Evolutionary conservation across 1,140 invertebrate species (phyloP).

Genomic region (Mamestra configurata): DNA sequence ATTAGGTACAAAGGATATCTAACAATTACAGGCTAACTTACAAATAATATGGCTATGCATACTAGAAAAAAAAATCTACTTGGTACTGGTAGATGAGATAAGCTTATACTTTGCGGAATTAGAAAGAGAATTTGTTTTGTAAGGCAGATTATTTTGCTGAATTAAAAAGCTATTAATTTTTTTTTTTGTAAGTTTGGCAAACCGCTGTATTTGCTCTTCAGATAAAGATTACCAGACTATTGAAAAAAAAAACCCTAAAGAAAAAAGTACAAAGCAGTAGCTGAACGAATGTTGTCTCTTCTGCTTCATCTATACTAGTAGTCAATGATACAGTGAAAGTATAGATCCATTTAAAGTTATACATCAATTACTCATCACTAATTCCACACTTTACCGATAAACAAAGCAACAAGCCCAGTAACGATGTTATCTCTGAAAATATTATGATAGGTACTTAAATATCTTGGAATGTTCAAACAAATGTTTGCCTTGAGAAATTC

Average conservation of each 20-base stretch:
- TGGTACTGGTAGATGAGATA: neutral
- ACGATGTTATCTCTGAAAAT: neutral
- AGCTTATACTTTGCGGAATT: neutral
- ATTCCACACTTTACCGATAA: neutral
- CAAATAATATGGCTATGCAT: conserved; percentile 43
- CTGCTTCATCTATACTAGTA: too few species aligned
- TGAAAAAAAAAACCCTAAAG: too few species aligned
- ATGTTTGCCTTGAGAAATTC: neutral
- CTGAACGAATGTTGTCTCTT: too few species aligned
- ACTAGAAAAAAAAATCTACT: neutral
- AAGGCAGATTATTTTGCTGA: too few species aligned
- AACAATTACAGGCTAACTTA: conserved; percentile 15
- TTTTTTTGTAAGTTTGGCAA: too few species aligned
- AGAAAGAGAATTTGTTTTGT: neutral
- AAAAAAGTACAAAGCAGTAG: too few species aligned
- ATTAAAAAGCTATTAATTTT: too few species aligned
- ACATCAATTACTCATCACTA: neutral
- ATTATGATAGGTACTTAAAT: neutral
- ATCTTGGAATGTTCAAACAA: neutral
- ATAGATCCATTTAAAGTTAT: too few species aligned
- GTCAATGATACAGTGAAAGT: too few species aligned
- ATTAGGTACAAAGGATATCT: conserved; percentile 27
- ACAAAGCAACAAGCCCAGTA: neutral
- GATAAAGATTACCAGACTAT: too few species aligned
- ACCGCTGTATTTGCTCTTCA: too few species aligned